Conservation (phyloP, 1,140 invertebrate genomes). For the Macrotrachela quadricornifera region DNA sequence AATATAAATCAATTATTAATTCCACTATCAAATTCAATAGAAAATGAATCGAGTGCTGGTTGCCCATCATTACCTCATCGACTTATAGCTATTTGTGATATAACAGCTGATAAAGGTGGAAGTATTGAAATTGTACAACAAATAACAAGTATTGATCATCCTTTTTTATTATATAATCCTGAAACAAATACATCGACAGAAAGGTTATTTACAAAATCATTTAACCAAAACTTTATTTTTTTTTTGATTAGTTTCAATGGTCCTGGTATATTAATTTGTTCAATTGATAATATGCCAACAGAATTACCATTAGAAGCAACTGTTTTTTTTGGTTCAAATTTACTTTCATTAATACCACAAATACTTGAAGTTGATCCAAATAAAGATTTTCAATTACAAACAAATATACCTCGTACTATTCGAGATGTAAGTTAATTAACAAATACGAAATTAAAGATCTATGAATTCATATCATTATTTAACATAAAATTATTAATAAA, state of each 20-base stretch:
- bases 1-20: conserved; percentile 86
- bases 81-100: conserved; percentile 63
- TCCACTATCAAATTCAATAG: conserved; percentile 67
- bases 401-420: too few relatives aligned
- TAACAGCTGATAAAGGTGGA: conserved; percentile 90
- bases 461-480: conserved; percentile 45
- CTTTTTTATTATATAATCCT: conserved; percentile 93
- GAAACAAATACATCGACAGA: conserved; percentile 57
- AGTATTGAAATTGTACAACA: conserved; percentile 99
- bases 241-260: conserved; percentile 5
- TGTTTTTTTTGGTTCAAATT: conserved; percentile 81
- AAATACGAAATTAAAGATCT: too few relatives aligned
- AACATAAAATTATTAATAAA: background rate
- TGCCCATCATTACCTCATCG: conserved; percentile 10
- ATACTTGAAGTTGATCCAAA: conserved; percentile 2
- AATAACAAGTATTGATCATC: conserved; percentile 94
- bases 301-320: conserved; percentile 87
- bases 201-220: too few relatives aligned
- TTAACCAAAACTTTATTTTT: too few relatives aligned
- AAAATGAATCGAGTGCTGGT: conserved; percentile 9
- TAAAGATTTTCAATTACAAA: too few relatives aligned
- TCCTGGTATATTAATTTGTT: conserved; percentile 76
- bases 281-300: conserved; percentile 98
- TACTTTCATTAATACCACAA: conserved; percentile 39
- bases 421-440: background rate